These are phyloP conservation scores for Pemphigus obesinymphae DNA, from an alignment of 1,140 invertebrate species.

Conservation along the genomic window DNA sequence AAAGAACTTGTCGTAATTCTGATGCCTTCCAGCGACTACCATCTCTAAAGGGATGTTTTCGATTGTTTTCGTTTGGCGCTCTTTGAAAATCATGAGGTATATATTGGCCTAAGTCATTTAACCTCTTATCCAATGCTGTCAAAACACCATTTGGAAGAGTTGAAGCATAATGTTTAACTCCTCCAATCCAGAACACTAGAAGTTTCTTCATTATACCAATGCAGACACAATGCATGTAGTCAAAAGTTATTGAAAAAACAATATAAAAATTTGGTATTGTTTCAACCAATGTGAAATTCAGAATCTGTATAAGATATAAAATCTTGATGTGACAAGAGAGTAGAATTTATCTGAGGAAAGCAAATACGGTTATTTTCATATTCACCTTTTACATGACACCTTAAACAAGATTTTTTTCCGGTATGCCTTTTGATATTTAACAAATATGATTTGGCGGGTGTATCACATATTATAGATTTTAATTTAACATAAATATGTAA, in stretches of 20 bases:
- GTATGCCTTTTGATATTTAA: no score
- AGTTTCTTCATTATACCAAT: not conserved
- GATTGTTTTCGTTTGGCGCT: not conserved
- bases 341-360: no score
- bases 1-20: slow-evolving; percentile 40
- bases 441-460: no score
- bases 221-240: not conserved
- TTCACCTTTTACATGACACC: no score
- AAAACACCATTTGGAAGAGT: not conserved
- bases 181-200: not conserved
- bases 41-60: not conserved
- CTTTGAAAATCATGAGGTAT: not conserved
- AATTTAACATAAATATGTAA: no score
- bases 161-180: not conserved
- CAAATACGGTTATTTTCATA: no score
- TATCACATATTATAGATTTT: no score
- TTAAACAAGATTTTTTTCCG: no score
- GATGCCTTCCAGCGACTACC: slow-evolving; percentile 52
- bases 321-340: no score
- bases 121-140: not conserved
- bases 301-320: no score
- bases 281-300: no score
- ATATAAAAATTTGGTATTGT: not conserved
- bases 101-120: not conserved
- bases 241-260: not conserved